Base-by-base conservation (phyloP, 2,113 vertebrate species). In the Pipa parva region DNA sequence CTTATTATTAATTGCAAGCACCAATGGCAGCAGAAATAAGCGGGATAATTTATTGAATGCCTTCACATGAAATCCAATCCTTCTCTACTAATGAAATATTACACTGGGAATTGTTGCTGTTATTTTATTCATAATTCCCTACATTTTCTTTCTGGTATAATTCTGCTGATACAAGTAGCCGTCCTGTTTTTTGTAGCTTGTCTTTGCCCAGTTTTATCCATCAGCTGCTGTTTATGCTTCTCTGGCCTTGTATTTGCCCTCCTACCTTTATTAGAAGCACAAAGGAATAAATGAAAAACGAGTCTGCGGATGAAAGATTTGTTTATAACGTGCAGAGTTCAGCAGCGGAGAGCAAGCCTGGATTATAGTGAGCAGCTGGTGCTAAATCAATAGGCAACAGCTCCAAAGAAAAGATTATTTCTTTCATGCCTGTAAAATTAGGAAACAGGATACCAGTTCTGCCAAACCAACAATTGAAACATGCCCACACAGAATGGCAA, bases 361-460 rank as follows among this genome's bases (percentile, higher is more conserved):
- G 78, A 77, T 76, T 74, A 80, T 59, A 59, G 18, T 31, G 78
- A 84, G 78, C 81, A 86, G 84, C 88, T 85, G 79, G 79, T 82
- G 72, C 0, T 6, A 56, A 55, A 73, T 80, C 80, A 72, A 67
- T 76, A 73, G 77, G 81, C 77, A 79, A 75, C 71, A 75, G 60
- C 74, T 79, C 74, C 74, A 71, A 69, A 74, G 73, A 80, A 82
- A 78, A 83, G 72, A 73, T 74, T 71, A 72, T 74, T 69, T 75
- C 73, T 73, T 66, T 72, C 77, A 73, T 80, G 76, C 76, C 71
- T 25, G 37, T 75, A 78, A 81, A 73, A 82, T 83, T 74, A 79
- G 76, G 78, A 80, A 81, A 76, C 79, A 83, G 81, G 83, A 86
- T 84, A 76, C 72, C 31, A 74, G 76, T 78, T 80, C 83, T 85